These are phyloP conservation scores for Pandemis corylana DNA, from an alignment of 2,888 invertebrate species.

Conservation along the genomic window DNA sequence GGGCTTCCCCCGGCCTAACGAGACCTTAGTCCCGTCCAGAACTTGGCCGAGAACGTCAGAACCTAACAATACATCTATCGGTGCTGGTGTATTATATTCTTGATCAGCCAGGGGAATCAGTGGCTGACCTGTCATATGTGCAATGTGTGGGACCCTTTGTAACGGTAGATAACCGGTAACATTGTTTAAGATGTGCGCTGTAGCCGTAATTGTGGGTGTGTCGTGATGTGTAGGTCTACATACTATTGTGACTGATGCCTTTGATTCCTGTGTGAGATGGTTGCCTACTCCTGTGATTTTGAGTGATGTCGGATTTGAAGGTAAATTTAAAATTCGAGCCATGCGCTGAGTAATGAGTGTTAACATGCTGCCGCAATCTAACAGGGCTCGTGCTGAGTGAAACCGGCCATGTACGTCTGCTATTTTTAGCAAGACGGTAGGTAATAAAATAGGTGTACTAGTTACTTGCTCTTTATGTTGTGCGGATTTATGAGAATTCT, in stretches of 20 bases:
- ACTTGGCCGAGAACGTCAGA: conserved; percentile 21
- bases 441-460: not conserved
- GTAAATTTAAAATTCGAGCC: conserved; percentile 17
- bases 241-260: conserved; percentile 11
- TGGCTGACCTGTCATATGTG: not conserved
- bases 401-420: not conserved
- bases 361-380: conserved; percentile 7
- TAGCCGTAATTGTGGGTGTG: conserved; percentile 11
- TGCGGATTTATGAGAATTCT: too few species aligned
- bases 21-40: conserved; percentile 23
- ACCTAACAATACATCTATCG: not conserved
- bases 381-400: not conserved
- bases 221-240: conserved; percentile 7
- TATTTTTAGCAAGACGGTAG: conserved; percentile 1
- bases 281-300: conserved; percentile 20
- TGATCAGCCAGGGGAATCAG: not conserved
- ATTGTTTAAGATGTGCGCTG: conserved; percentile 13
- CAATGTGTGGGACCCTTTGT: conserved; percentile 4
- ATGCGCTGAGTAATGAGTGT: conserved; percentile 13
- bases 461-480: not conserved
- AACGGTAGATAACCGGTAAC: conserved; percentile 12
- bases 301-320: not conserved
- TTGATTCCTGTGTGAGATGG: conserved; percentile 11
- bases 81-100: not conserved
- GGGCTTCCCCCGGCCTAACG: conserved; percentile 21